Evolutionary conservation across 2,888 invertebrate genomes (phyloP).

Genomic region (Drosophila yooni): DNA sequence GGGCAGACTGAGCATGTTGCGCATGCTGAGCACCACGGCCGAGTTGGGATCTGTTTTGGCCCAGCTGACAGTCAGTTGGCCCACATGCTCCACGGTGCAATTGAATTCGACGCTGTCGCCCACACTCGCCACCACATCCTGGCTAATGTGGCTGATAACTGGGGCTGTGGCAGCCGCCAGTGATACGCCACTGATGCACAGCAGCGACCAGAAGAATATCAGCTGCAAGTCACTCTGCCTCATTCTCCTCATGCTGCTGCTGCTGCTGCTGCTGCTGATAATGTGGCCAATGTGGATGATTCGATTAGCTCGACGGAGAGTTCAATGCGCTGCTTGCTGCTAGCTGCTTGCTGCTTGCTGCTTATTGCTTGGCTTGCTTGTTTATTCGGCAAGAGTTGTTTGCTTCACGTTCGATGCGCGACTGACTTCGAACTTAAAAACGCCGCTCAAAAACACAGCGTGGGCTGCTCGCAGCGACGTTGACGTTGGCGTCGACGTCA

Average conservation of each 20-base stretch:
- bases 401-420: slow-evolving; percentile 58
- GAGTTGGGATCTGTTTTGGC: slow-evolving; percentile 80
- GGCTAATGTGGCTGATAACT: slow-evolving; percentile 79
- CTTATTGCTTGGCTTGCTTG: not conserved
- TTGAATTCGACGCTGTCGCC: slow-evolving; percentile 83
- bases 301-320: slow-evolving; percentile 23
- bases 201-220: slow-evolving; percentile 25
- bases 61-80: slow-evolving; percentile 82
- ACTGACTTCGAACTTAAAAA: slow-evolving; percentile 59
- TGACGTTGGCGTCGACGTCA: slow-evolving; percentile 13
- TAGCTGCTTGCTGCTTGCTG: slow-evolving; percentile 1
- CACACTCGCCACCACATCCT: slow-evolving; percentile 81
- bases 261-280: slow-evolving; percentile 40
- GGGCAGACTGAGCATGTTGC: slow-evolving; percentile 77
- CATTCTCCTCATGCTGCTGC: slow-evolving; percentile 14
- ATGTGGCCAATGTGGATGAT: slow-evolving; percentile 28
- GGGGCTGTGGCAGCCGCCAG: slow-evolving; percentile 51
- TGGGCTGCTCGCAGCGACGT: slow-evolving; percentile 9
- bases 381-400: slow-evolving; percentile 23
- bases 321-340: slow-evolving; percentile 59
- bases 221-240: slow-evolving; percentile 17
- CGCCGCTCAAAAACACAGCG: slow-evolving; percentile 47
- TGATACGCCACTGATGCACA: slow-evolving; percentile 25
- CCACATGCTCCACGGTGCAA: slow-evolving; percentile 84
- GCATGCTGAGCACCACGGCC: slow-evolving; percentile 81